Conservation (phyloP, 92 coral and sea anemone genomes). For the Palythoa caribaeorum region DNA sequence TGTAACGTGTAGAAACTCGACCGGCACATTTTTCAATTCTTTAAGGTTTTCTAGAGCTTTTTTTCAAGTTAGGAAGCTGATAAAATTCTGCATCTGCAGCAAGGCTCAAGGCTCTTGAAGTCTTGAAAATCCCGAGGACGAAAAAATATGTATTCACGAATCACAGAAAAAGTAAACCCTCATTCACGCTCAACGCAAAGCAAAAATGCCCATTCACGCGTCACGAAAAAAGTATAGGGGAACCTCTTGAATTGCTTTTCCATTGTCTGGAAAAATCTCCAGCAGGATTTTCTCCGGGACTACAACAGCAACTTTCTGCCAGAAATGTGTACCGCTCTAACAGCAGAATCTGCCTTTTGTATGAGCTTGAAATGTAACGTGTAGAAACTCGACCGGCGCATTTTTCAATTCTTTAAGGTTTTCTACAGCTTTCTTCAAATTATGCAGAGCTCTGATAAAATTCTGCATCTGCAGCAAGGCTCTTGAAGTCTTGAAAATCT, state of each 20-base stretch:
- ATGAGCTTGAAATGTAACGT: slow-evolving; percentile 36
- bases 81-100: slow-evolving; percentile 63
- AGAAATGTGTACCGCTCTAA: slow-evolving; percentile 25
- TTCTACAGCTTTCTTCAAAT: slow-evolving; percentile 41
- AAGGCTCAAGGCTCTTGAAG: slow-evolving; percentile 49
- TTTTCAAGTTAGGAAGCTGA: slow-evolving; percentile 38
- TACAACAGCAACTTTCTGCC: slow-evolving; percentile 39
- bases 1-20: not conserved
- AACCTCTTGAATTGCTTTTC: no score
- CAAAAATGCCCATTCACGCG: no score
- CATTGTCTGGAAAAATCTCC: no score
- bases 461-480: slow-evolving; percentile 60
- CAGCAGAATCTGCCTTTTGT: slow-evolving; percentile 14
- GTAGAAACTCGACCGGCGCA: not conserved
- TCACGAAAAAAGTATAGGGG: no score
- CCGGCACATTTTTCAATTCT: not conserved
- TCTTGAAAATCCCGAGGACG: no score
- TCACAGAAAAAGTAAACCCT: no score
- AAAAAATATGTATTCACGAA: no score
- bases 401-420: not conserved
- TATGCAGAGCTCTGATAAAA: slow-evolving; percentile 53
- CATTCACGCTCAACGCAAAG: no score
- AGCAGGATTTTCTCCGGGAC: no score
- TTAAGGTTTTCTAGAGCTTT: slow-evolving; percentile 23
- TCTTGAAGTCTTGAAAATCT: slow-evolving; percentile 57